Evolutionary conservation across 2,113 vertebrate genomes (phyloP), one percentile per base, ranked within the genome.

Genomic region (Recurvirostra avosetta): DNA sequence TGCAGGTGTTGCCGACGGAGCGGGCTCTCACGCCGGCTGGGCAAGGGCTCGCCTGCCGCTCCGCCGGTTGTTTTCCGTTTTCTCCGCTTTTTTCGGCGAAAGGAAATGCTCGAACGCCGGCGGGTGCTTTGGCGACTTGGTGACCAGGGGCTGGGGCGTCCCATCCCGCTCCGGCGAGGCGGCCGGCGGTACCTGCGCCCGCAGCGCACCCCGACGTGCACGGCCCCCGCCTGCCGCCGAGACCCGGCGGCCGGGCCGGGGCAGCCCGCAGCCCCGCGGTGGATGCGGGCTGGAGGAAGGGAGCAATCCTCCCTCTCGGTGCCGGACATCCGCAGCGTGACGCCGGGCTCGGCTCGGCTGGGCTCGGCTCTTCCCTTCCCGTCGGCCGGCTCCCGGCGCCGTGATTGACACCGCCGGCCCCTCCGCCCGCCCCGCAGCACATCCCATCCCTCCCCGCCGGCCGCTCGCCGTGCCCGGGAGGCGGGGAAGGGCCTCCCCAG

Each of bases 401-500:
- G 75, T 98, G 98, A 98, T 98, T 98, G 98, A 97, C 99, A 97
- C 94, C 67, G 59, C 65, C 88, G 92, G 83, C 72, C 94, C 70
- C 94, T 86, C 92, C 73, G 77, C 90, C 96, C 90, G 92, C 92
- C 84, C 92, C 68, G 95, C 86, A 97, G 96, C 97, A 93, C 97
- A 97, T 98, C 98, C 96, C 97, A 98, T 98, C 92, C 74, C 74
- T 76, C 82, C 77, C 78, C 74, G 84, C 41, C 95, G 89, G 96
- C 96, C 96, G 88, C 89, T 97, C 96, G 94, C 97, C 50, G 96
- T 96, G 97, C 96, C 95, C 86, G 95, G 98, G 98, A 98, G 99
- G 98, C 98, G 98, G 98, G 99, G 98, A 98, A 98, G 96, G 98
- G 91, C 88, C 88, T 96, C 67, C 98, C 92, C 98, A 95, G 98